Percentiles rank a stretch among this genome's conserved stretches.
phyloP scores from a whole-genome alignment of 2,797 vertebrate genomes.

The Pseudochromis fuscus region DNA sequence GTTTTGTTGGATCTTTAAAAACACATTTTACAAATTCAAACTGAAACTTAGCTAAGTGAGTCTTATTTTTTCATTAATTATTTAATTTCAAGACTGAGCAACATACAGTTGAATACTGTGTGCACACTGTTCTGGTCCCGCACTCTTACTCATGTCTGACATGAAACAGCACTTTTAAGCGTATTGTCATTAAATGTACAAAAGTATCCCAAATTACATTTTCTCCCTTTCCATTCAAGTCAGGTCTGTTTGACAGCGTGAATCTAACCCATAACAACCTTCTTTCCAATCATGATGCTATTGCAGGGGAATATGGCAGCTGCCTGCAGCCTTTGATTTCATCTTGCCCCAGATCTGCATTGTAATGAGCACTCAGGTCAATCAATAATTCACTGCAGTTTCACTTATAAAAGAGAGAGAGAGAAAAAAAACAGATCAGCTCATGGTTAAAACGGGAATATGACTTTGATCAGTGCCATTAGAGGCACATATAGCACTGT shows the following conservation, averaged over 20 bases:
- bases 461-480: conserved; percentile 85
- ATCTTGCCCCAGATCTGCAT: conserved; percentile 85
- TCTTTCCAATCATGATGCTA: conserved; percentile 63
- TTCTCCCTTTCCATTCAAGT: conserved; percentile 52
- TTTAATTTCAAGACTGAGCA: conserved; percentile 18
- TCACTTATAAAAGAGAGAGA: conserved; percentile 72
- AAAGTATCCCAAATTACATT: conserved; percentile 61
- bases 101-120: conserved; percentile 2
- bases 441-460: conserved; percentile 78
- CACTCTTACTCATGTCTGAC: conserved; percentile 24
- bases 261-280: conserved; percentile 67
- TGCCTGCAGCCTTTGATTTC: conserved; percentile 87
- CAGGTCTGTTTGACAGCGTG: conserved; percentile 67
- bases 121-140: not conserved
- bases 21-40: conserved; percentile 7
- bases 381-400: conserved; percentile 91
- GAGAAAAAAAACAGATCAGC: conserved; percentile 74
- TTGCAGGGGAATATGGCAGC: conserved; percentile 80
- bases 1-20: conserved; percentile 28
- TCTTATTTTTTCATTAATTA: conserved; percentile 2
- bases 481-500: conserved; percentile 53
- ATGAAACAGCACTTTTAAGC: conserved; percentile 42
- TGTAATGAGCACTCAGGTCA: conserved; percentile 88
- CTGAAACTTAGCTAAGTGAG: conserved; percentile 19
- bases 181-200: conserved; percentile 64